Conservation (phyloP, 1,140 invertebrate species). For the Dufourea novaeangliae region DNA sequence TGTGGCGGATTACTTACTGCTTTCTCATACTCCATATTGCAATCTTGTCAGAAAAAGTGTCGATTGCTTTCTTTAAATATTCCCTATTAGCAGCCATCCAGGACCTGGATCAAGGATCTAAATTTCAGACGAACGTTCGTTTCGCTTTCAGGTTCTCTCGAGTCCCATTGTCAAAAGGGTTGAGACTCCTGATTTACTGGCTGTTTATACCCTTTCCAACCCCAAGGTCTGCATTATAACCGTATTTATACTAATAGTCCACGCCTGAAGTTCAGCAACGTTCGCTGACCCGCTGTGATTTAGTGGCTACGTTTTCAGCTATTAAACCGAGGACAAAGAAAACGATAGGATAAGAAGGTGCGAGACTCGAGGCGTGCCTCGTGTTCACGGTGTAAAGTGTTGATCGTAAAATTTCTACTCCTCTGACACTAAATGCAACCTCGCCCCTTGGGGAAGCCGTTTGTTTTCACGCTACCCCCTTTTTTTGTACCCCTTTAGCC, state of each 20-base stretch:
- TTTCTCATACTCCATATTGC: too few relatives aligned
- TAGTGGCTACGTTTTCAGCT: conserved; percentile 62
- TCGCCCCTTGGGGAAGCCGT: background rate
- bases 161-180: conserved; percentile 59
- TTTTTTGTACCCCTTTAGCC: background rate
- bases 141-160: conserved; percentile 50
- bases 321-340: conserved; percentile 33
- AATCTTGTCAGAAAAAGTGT: too few relatives aligned
- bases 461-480: background rate
- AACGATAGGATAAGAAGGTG: conserved; percentile 8
- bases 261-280: conserved; percentile 60
- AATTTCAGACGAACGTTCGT: conserved; percentile 14
- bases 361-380: conserved; percentile 21
- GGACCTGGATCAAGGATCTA: background rate
- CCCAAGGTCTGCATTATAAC: conserved; percentile 77
- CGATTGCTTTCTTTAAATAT: too few relatives aligned
- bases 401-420: conserved; percentile 48
- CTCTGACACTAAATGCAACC: background rate
- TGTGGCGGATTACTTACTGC: too few relatives aligned
- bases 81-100: conserved; percentile 18
- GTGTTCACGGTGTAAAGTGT: conserved; percentile 14
- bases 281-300: conserved; percentile 70
- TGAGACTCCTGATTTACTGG: conserved; percentile 77
- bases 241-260: conserved; percentile 80
- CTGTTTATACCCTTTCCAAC: conserved; percentile 78